Percentiles rank a stretch among this genome's conserved stretches.
phyloP scores from a whole-genome alignment of 2,797 vertebrate genomes.

The Bradypus variegatus region DNA sequence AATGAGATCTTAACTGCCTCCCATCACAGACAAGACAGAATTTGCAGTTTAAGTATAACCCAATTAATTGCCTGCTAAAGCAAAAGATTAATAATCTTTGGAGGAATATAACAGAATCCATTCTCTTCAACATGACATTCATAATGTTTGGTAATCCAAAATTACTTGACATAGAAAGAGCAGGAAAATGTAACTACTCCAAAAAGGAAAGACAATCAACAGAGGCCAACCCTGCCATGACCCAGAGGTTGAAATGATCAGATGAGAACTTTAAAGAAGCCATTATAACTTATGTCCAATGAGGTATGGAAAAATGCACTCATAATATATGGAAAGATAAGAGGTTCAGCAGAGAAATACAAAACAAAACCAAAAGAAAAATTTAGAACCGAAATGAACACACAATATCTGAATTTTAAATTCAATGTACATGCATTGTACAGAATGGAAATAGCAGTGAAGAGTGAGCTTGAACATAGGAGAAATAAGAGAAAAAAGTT shows the following conservation, averaged over 20 bases:
- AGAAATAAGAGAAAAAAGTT: not conserved
- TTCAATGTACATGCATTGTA: not conserved
- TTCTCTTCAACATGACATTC: too few relatives aligned
- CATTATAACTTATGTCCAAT: not conserved
- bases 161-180: not conserved
- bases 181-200: too few relatives aligned
- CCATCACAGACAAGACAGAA: not conserved
- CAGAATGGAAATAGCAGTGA: not conserved
- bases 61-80: not conserved
- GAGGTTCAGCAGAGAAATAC: not conserved
- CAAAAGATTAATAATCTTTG: not conserved
- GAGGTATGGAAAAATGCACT: not conserved
- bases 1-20: not conserved
- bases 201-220: too few relatives aligned
- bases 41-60: not conserved
- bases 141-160: not conserved
- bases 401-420: not conserved
- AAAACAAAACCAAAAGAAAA: not conserved
- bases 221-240: too few relatives aligned
- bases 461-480: not conserved
- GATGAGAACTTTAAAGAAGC: not conserved
- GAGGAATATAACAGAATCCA: not conserved
- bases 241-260: too few relatives aligned
- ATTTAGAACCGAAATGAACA: not conserved
- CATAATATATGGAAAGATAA: not conserved